Base-by-base conservation (phyloP, 2,113 vertebrate species). In the Oryzias woworae region DNA sequence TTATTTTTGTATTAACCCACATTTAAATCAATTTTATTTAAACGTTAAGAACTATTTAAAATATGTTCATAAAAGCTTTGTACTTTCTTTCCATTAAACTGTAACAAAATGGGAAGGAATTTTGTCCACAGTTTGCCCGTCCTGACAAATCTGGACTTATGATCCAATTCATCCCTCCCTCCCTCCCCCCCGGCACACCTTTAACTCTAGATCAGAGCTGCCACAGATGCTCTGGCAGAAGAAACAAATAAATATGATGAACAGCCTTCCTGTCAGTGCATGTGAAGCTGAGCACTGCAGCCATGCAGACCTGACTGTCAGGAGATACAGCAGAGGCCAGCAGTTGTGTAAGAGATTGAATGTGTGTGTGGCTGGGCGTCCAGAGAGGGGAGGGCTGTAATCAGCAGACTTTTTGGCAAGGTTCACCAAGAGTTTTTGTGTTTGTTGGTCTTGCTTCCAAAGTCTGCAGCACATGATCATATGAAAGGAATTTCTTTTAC, bases 321-420 rank as follows among this genome's bases (percentile, higher is more conserved):
- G 64, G 58, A 61, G 51, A 66, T 41, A 4, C 48, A 53, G 81
- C 69, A 73, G 56, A 73, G 69, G 63, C 74, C 73, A 69, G 70
- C 71, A 63, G 83, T 82, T 82, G 69, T 75, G 66, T 73, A 73
- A 83, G 70, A 73, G 72, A 69, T 61, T 84, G 72, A 72, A 82
- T 70, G 69, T 62, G 54, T 23, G 17, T 58, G 73, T 42, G 58
- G 46, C 63, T 46, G 71, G 2, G 44, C 55, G 67, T 64, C 36
- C 10, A 36, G 66, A 71, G 71, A 55, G 75, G 69, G 48, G 71
- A 58, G 64, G 60, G 53, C 61, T 47, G 66, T 55, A 53, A 70
- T 73, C 59, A 75, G 68, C 71, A 59, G 58, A 67, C 60, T 60
- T 83, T 73, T 75, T 78, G 59, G 62, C 58, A 55, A 78, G 62